Percentiles rank a stretch among this genome's conserved stretches.
phyloP scores from a whole-genome alignment of 1,140 invertebrate genomes.

The Calliphora vicina region DNA sequence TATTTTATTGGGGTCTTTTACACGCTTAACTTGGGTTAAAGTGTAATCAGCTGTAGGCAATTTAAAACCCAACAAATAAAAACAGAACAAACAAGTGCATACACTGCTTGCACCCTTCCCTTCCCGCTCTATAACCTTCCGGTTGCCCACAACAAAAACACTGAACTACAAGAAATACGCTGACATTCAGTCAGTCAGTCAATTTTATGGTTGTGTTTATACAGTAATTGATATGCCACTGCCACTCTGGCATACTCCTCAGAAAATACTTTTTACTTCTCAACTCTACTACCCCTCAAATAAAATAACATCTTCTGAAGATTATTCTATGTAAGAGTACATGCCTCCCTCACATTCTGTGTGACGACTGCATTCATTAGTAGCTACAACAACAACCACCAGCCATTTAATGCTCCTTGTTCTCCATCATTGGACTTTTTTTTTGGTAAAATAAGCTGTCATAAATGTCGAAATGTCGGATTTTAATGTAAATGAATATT shows the following conservation, averaged over 20 bases:
- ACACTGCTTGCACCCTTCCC: background rate
- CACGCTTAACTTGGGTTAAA: background rate
- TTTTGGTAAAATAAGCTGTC: background rate
- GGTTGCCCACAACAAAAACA: background rate
- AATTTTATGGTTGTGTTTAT: constrained; percentile 10
- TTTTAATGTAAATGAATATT: background rate
- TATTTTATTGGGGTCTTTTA: background rate
- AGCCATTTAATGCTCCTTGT: background rate
- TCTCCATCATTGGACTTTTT: background rate
- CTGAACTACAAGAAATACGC: background rate
- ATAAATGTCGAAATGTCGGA: constrained; percentile 9
- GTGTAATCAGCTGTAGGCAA: background rate
- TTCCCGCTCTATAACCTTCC: background rate
- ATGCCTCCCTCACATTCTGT: too few species aligned
- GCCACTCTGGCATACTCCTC: constrained; percentile 27
- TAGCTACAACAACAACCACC: background rate
- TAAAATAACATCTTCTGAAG: background rate
- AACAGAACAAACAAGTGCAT: background rate
- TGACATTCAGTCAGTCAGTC: background rate
- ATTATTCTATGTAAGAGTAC: background rate
- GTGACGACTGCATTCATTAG: background rate
- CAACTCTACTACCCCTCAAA: background rate
- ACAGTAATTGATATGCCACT: constrained; percentile 30
- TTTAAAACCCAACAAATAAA: background rate
- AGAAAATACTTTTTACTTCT: constrained; percentile 2